A percentile compares a stretch with the other conserved stretches of the same genome.
Conservation (phyloP, 2,888 invertebrate species). For the Lasioglossum figueresi region DNA sequence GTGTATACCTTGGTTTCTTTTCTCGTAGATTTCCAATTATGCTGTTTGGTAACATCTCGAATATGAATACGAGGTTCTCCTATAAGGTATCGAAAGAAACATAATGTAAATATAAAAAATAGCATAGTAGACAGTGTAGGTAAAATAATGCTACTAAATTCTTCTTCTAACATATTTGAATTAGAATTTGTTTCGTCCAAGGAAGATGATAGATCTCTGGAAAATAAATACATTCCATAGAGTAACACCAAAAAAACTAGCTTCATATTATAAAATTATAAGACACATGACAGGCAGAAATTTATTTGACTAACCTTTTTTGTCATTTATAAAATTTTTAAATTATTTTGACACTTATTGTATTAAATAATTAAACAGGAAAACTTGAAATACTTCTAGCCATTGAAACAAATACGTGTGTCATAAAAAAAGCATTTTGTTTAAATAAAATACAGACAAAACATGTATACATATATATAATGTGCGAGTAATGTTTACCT, state of each 20-base stretch:
- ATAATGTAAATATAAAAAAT: slow-evolving; percentile 84
- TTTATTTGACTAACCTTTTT: neutral
- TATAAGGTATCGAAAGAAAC: slow-evolving; percentile 83
- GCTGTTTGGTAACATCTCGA: slow-evolving; percentile 85
- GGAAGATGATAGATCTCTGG: slow-evolving; percentile 14
- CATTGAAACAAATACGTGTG: neutral
- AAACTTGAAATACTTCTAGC: neutral
- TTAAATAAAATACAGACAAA: neutral
- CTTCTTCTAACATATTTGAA: slow-evolving; percentile 76
- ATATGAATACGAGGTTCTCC: slow-evolving; percentile 84
- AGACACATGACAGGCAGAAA: neutral
- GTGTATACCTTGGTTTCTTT: slow-evolving; percentile 83
- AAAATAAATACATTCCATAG: slow-evolving; percentile 14
- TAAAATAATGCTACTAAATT: slow-evolving; percentile 78
- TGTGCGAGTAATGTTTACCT: slow-evolving; percentile 17
- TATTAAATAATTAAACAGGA: neutral
- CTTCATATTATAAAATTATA: neutral
- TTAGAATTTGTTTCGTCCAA: slow-evolving; percentile 24
- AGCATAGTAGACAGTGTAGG: slow-evolving; percentile 84
- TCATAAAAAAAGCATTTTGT: neutral
- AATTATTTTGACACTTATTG: neutral
- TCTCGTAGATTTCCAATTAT: slow-evolving; percentile 85
- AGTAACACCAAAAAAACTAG: neutral
- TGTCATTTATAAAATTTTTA: neutral
- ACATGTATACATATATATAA: neutral